These are phyloP conservation scores for Gadopsis bispinosus DNA, from an alignment of 2,797 vertebrate genomes.

Conservation along the genomic window DNA sequence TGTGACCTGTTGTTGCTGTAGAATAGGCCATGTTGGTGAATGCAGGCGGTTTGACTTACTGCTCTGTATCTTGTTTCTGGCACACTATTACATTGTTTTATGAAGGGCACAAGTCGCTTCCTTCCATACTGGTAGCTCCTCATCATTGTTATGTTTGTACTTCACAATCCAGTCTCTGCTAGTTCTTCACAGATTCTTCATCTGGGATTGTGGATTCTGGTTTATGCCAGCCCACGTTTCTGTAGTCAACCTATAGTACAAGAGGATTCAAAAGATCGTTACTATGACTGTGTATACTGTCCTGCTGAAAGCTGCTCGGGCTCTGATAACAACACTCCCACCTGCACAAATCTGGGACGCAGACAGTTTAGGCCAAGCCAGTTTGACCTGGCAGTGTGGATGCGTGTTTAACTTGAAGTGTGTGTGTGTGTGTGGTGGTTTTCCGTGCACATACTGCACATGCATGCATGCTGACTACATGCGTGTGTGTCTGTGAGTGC, in stretches of 20 bases:
- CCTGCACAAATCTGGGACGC: constrained; percentile 38
- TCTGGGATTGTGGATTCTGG: too few species aligned
- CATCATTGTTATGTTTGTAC: constrained; percentile 24
- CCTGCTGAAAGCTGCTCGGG: constrained; percentile 6
- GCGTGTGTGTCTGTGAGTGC: constrained; percentile 30
- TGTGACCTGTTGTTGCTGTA: neutral
- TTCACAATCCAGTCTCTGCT: too few species aligned
- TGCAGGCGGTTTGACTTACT: neutral
- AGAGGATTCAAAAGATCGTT: too few species aligned
- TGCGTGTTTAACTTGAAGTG: constrained; percentile 15
- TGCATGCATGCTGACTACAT: constrained; percentile 7
- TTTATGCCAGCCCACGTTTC: too few species aligned
- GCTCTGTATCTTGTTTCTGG: neutral
- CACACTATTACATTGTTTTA: neutral
- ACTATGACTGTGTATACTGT: neutral
- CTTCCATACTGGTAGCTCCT: constrained; percentile 5
- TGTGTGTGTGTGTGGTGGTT: constrained; percentile 7
- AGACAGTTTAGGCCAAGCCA: constrained; percentile 17
- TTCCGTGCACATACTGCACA: constrained; percentile 12
- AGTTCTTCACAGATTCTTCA: too few species aligned
- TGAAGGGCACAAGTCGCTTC: constrained; percentile 13
- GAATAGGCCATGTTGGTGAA: neutral
- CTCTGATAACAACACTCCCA: constrained; percentile 37
- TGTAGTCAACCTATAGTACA: too few species aligned
- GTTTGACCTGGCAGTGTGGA: constrained; percentile 25